Evolutionary conservation across 2,888 invertebrate species (phyloP).

Genomic region (Beris morrisii): DNA sequence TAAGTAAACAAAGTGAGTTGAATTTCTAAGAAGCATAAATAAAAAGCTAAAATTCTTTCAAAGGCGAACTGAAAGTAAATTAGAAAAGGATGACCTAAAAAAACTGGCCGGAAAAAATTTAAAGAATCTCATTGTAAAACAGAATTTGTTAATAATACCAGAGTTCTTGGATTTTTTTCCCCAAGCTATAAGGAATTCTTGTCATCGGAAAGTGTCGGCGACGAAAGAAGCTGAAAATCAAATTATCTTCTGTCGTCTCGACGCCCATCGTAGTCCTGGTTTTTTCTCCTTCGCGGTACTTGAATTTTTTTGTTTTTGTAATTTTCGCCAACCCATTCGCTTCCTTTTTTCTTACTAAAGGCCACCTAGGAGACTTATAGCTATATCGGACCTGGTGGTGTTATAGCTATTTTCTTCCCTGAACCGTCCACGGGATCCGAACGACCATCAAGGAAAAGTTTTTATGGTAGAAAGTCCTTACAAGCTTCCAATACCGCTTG

Average conservation of each 20-base stretch:
- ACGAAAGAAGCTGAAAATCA: conserved; percentile 18
- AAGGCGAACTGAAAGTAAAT: conserved; percentile 18
- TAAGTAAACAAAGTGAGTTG: background rate
- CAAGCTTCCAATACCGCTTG: conserved; percentile 38
- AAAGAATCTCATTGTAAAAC: conserved; percentile 12
- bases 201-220: conserved; percentile 8
- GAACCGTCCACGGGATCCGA: background rate
- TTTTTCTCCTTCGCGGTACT: background rate
- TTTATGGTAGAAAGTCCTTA: conserved; percentile 22
- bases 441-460: conserved; percentile 13
- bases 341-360: background rate
- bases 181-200: conserved; percentile 7
- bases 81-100: conserved; percentile 22
- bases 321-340: conserved; percentile 16
- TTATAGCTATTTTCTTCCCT: too few relatives aligned
- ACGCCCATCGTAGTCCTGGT: conserved; percentile 2
- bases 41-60: conserved; percentile 9
- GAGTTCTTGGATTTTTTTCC: conserved; percentile 8
- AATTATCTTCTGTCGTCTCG: conserved; percentile 27
- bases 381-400: conserved; percentile 6
- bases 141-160: conserved; percentile 16
- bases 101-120: background rate
- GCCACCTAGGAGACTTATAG: conserved; percentile 7
- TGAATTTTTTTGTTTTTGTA: background rate
- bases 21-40: conserved; percentile 1